Evolutionary conservation across 2,888 invertebrate species (phyloP), one percentile per base, ranked within the genome.

Genomic region (Plebejus argus): DNA sequence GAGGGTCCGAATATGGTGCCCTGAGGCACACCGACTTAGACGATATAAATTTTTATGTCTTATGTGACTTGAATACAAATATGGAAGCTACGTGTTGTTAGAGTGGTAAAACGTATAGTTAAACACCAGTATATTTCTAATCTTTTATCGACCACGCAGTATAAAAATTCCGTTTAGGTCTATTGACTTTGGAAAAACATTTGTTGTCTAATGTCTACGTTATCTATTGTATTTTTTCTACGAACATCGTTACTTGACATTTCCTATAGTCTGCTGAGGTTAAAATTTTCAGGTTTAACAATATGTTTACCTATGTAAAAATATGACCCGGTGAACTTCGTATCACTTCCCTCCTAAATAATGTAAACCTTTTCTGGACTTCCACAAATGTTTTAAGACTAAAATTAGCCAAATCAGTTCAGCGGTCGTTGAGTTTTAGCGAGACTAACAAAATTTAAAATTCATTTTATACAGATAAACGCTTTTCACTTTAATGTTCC

Each of bases 51-150:
- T 66, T 33, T 66, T 66, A 66, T 66, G 15, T 66, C 66, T 33
- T 28, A 18, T 66, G 66, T 66, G 66, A 66, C 66, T 66, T 66
- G 66, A 66, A 66, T 33, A 66, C 28, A 33, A 53, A 66, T 66
- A 28, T 28, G 28, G 28, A 28, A 28, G 28, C 12, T 66, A 66
- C 28, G 28, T 66, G 66, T 10, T 61, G 61, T 61, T 61, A 10
- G 23, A 61, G 28, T 15, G 0, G 15, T 66, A 66, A 66, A 66
- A 23, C 61, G 28, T 15, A 66, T 33, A 28, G 15, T 28, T 28
- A 15, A 66, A 33, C 28, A 66, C 61, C 10, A 61, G 23, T 23
- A 61, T 61, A 23, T 12, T 12, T 20, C 20, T 58, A 66, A 66
- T 33, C 66, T 66, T 66, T 66, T 33, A 66, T 66, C 66, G 33